Base-by-base conservation (phyloP, 2,113 vertebrate genomes). In the Odobenus rosmarus region DNA sequence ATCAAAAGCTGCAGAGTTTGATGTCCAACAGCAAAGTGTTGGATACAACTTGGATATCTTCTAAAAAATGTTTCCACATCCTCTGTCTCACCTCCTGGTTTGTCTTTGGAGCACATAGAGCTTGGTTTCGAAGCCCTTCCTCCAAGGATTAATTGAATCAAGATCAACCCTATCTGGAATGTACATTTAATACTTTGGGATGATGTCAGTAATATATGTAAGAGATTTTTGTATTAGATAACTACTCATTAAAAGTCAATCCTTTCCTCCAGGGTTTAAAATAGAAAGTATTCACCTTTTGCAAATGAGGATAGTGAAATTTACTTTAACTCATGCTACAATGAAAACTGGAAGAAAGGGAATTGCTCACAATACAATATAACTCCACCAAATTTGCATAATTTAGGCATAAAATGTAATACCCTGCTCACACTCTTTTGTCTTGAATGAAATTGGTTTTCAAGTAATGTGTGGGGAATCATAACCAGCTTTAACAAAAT, bases 361-460 rank as follows among this genome's bases (percentile, higher is more conserved):
- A 98, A 86, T 84, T 93, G 95, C 96, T 97, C 82, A 94, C 74
- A 96, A 96, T 98, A 93, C 93, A 97, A 97, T 81, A 4, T 95
- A 91, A 95, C 96, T 98, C 98, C 57, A 87, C n/a, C 74, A n/a
- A 77, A 96, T 96, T 97, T 97, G 84, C 93, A 90, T 97, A 97
- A 98, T 97, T 98, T 97, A 98, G 95, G 96, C 97, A 80, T 71
- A 96, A 98, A 98, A 97, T 93, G 83, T 97, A 97, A 95, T 93
- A 97, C 71, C 84, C 97, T 97, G 97, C 95, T 98, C 97, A 95
- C 76, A 92, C 19, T 98, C 96, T 94, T 98, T 97, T 98, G 96
- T 98, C 93, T 98, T 98, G 90, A 98, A 85, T 79, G 79, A 97
- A 98, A 97, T 93, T 98, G 97, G 72, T 98, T 98, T 98, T 90